Conservation (phyloP, 2,797 vertebrate species). For the Halcyon leucocephala region DNA sequence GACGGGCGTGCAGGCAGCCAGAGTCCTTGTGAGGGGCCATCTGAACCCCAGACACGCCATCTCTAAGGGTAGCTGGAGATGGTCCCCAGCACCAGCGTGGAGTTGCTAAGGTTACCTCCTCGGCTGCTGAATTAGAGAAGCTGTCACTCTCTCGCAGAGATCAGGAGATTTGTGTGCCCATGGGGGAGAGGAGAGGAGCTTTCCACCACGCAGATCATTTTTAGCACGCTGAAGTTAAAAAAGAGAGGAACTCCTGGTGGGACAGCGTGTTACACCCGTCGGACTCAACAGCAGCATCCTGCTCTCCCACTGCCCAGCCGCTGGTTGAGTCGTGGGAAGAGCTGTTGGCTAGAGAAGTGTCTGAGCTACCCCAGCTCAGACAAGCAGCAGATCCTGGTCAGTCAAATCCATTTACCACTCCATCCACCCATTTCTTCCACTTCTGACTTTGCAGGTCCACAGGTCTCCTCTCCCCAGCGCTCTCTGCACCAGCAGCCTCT, state of each 20-base stretch:
- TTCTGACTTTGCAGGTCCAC: not conserved
- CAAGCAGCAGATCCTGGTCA: not conserved
- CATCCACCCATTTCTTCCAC: not conserved
- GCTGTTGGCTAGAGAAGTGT: rapidly evolving
- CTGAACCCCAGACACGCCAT: not conserved
- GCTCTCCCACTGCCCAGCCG: rapidly evolving
- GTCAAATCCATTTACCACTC: rapidly evolving
- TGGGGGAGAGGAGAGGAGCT: not conserved
- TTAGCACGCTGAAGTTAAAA: not conserved
- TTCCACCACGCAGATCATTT: not conserved
- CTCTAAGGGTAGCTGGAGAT: constrained; percentile 4
- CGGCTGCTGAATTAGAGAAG: constrained; percentile 65
- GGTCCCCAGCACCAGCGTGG: not conserved
- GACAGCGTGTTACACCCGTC: not conserved
- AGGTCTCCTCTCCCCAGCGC: not conserved
- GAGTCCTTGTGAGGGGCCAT: not conserved
- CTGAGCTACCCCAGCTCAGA: not conserved
- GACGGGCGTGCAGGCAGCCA: rapidly evolving
- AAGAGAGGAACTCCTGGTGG: not conserved
- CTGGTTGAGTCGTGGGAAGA: rapidly evolving
- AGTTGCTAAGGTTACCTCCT: constrained; percentile 79
- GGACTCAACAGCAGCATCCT: not conserved
- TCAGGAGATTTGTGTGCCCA: not conserved
- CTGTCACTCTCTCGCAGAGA: constrained; percentile 53
- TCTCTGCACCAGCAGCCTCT: not conserved